Evolutionary conservation across 1,140 invertebrate species (phyloP).

Genomic region (Drosophila nigrodunni): DNA sequence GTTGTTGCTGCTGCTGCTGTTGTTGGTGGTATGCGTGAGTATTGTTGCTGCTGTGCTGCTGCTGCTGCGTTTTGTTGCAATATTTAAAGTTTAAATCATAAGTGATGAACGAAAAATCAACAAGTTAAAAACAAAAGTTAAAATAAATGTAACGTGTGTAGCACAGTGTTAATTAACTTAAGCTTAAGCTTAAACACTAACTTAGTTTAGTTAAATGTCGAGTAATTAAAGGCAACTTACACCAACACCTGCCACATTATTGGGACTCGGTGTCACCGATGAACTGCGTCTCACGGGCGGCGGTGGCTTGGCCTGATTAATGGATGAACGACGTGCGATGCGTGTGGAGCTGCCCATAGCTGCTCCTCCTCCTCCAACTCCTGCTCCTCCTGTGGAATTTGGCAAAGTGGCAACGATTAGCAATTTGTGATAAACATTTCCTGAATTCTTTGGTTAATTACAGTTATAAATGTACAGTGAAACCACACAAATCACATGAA

Average conservation of each 20-base stretch:
- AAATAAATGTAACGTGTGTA: conserved; percentile 29
- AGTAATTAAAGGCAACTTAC: conserved; percentile 55
- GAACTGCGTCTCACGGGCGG: conserved; percentile 94
- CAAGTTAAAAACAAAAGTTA: conserved; percentile 41
- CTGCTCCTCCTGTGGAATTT: conserved; percentile 60
- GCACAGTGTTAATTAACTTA: conserved; percentile 30
- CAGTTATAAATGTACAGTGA: conserved; percentile 57
- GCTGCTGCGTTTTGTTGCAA: conserved; percentile 28
- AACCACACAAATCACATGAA: conserved; percentile 64
- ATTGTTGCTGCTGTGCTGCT: conserved; percentile 48
- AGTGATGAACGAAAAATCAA: conserved; percentile 59
- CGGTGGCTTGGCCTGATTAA: conserved; percentile 90
- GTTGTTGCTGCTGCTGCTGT: conserved; percentile 42
- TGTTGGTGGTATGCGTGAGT: conserved; percentile 21
- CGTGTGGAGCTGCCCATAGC: conserved; percentile 66
- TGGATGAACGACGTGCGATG: conserved; percentile 85
- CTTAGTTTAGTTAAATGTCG: conserved; percentile 38
- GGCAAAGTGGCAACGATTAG: conserved; percentile 26
- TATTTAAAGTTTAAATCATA: conserved; percentile 63
- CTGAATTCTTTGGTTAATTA: conserved; percentile 47
- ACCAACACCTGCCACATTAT: conserved; percentile 58
- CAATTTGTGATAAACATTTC: neutral
- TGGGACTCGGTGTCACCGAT: conserved; percentile 88
- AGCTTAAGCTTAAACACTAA: conserved; percentile 48
- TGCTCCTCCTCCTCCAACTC: conserved; percentile 44